These are phyloP conservation scores for Phyllotis vaccarum DNA, from an alignment of 2,797 vertebrate species.

Conservation along the genomic window DNA sequence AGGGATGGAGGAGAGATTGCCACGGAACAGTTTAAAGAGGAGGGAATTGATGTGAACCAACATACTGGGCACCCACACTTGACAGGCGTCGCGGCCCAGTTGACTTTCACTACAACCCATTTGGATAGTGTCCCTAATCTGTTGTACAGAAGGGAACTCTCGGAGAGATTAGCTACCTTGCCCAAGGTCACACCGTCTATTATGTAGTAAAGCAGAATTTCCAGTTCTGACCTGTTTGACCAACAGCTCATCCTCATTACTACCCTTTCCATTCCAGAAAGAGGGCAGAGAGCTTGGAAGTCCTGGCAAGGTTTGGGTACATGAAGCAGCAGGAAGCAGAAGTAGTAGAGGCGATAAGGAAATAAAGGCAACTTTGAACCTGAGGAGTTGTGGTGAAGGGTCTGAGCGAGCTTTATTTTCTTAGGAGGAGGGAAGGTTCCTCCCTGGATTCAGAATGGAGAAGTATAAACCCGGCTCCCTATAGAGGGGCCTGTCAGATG, in stretches of 20 bases:
- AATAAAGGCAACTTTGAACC: background rate
- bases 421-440: background rate
- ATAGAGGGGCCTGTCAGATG: background rate
- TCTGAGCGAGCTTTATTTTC: conserved; percentile 27
- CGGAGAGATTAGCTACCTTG: background rate
- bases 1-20: background rate
- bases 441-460: conserved; percentile 13
- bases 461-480: background rate
- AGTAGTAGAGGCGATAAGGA: background rate
- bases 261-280: background rate
- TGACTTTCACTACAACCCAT: background rate
- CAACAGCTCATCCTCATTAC: background rate
- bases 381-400: conserved; percentile 36
- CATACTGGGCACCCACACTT: background rate
- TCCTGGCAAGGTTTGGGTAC: background rate
- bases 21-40: background rate
- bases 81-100: background rate
- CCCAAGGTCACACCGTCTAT: conserved; percentile 13
- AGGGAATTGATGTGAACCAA: background rate
- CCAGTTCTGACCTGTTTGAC: conserved; percentile 10
- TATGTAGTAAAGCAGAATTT: conserved; percentile 1
- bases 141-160: conserved; percentile 24
- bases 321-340: background rate
- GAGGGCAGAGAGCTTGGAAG: background rate
- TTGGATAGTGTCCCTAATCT: conserved; percentile 8